A percentile compares a stretch with the other conserved stretches of the same genome.
phyloP scores from a whole-genome alignment of 1,140 invertebrate species.

The Coelopa frigida region DNA sequence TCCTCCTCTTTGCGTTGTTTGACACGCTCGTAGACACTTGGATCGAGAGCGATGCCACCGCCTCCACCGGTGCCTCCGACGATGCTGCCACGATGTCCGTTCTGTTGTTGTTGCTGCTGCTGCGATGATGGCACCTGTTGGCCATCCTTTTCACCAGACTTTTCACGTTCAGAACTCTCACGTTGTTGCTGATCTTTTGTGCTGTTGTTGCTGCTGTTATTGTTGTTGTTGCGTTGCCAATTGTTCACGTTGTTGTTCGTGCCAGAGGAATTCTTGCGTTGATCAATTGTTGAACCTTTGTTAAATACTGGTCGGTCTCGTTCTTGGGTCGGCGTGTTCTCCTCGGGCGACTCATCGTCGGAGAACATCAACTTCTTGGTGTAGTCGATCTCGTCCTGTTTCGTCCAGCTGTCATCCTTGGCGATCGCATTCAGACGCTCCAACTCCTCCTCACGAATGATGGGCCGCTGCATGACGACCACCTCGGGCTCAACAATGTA shows the following conservation, averaged over 20 bases:
- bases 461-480: conserved; percentile 59
- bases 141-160: conserved; percentile 22
- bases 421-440: conserved; percentile 86
- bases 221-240: conserved; percentile 16
- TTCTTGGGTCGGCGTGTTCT: conserved; percentile 33
- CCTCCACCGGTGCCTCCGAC: too few relatives aligned
- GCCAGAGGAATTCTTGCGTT: conserved; percentile 20
- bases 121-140: conserved; percentile 17
- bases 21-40: conserved; percentile 53
- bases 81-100: conserved; percentile 35
- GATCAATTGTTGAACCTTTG: conserved; percentile 14
- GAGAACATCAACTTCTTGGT: conserved; percentile 91
- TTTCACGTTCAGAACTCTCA: conserved; percentile 45
- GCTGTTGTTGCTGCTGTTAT: conserved; percentile 19
- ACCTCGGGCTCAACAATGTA: conserved; percentile 40
- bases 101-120: conserved; percentile 38
- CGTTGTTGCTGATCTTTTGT: conserved; percentile 24
- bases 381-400: conserved; percentile 89
- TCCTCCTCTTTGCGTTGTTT: conserved; percentile 64
- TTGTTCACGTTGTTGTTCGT: conserved; percentile 10
- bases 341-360: conserved; percentile 68
- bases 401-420: conserved; percentile 82
- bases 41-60: conserved; percentile 34
- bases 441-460: conserved; percentile 87
- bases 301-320: conserved; percentile 17